Conservation (phyloP, 2,888 invertebrate species). For the Anorthoa munda region DNA sequence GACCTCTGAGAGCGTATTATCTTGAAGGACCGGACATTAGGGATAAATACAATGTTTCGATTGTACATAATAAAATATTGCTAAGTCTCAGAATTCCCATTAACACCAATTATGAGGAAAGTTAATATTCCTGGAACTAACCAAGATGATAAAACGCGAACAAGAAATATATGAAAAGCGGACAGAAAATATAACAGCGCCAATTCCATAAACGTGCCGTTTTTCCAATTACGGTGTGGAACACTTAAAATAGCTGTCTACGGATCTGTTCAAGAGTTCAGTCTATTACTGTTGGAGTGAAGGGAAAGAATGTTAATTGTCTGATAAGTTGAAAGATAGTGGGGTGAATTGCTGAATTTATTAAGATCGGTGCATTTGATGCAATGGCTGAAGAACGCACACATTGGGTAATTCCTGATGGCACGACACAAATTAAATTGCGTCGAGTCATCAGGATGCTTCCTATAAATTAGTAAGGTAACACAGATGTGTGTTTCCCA, state of each 20-base stretch:
- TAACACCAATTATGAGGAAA: constrained; percentile 10
- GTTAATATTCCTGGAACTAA: constrained; percentile 6
- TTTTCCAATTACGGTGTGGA: constrained; percentile 42
- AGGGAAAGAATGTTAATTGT: constrained; percentile 19
- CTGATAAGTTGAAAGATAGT: constrained; percentile 12
- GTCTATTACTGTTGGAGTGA: constrained; percentile 12
- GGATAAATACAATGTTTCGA: constrained; percentile 2
- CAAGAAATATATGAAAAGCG: constrained; percentile 19
- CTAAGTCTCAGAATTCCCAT: background rate
- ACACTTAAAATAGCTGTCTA: constrained; percentile 44
- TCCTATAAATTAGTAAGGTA: background rate
- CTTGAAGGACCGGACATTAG: constrained; percentile 26
- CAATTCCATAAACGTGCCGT: constrained; percentile 33
- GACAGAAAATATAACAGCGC: background rate
- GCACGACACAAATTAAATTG: no score
- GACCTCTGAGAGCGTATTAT: constrained; percentile 32
- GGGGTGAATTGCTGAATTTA: background rate
- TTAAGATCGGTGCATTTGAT: background rate
- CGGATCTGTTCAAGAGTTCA: constrained; percentile 1
- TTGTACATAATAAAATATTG: constrained; percentile 3
- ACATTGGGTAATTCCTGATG: background rate
- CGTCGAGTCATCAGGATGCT: no score
- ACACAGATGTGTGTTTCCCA: background rate
- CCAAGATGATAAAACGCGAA: constrained; percentile 1
- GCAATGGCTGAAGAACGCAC: background rate